phyloP scores from a whole-genome alignment of 2,888 invertebrate genomes.

The Poecilobothrus nobilitatus region DNA sequence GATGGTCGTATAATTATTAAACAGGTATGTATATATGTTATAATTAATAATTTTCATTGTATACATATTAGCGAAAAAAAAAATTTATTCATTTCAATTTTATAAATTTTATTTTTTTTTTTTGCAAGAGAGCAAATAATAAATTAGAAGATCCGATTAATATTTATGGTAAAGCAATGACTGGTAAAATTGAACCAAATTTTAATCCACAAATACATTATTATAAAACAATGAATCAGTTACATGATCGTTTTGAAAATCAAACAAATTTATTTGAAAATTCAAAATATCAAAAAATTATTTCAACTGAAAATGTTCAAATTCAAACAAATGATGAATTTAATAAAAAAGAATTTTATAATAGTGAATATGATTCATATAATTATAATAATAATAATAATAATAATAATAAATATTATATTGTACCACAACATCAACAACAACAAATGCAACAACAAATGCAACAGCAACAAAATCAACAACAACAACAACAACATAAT shows the following conservation, averaged over 20 bases:
- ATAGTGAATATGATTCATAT: too few relatives aligned
- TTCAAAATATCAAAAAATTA: neutral
- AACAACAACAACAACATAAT: neutral
- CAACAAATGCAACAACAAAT: neutral
- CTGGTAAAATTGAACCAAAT: neutral
- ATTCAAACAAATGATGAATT: too few relatives aligned
- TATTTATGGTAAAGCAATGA: neutral
- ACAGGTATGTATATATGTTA: too few relatives aligned
- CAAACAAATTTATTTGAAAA: neutral
- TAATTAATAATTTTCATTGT: neutral
- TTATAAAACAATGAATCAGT: neutral
- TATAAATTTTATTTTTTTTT: too few relatives aligned
- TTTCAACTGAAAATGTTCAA: neutral
- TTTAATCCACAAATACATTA: neutral
- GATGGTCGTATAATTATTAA: too few relatives aligned
- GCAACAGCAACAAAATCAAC: neutral
- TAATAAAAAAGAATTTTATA: too few relatives aligned
- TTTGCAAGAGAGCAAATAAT: neutral
- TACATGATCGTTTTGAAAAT: neutral
- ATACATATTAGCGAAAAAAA: too few relatives aligned
- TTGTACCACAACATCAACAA: neutral
- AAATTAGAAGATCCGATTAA: neutral
- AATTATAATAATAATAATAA: too few relatives aligned
- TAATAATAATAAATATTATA: too few relatives aligned
- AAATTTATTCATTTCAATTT: too few relatives aligned